Evolutionary conservation across 2,888 invertebrate genomes (phyloP).

Genomic region (Leptinotarsa tumamoca): DNA sequence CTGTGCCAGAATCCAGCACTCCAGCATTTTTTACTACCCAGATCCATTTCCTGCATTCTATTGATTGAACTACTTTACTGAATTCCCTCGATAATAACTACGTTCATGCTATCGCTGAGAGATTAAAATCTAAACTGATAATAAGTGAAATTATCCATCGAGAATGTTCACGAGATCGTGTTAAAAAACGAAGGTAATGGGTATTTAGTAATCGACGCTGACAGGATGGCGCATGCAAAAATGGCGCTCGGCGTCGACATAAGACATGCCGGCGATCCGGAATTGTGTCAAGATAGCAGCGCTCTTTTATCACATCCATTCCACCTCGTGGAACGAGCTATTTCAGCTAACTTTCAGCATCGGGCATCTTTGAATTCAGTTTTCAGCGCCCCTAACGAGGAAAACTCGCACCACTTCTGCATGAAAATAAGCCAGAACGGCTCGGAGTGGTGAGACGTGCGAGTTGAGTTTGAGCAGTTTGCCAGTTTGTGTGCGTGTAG

Average conservation of each 20-base stretch:
- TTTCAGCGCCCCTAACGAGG: constrained; percentile 53
- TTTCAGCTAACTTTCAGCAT: constrained; percentile 13
- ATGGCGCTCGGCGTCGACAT: constrained; percentile 10
- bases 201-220: constrained; percentile 3
- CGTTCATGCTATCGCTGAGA: not conserved
- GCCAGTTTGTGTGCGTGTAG: constrained; percentile 60
- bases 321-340: constrained; percentile 15
- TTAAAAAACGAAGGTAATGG: not conserved
- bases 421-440: constrained; percentile 60
- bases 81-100: not conserved
- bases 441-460: constrained; percentile 61
- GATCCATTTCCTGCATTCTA: constrained; percentile 17
- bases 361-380: not conserved
- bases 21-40: not conserved
- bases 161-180: not conserved
- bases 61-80: constrained; percentile 5
- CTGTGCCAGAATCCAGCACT: constrained; percentile 15
- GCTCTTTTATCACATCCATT: constrained; percentile 12
- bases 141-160: not conserved
- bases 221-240: not conserved
- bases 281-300: constrained; percentile 10
- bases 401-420: constrained; percentile 33
- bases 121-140: constrained; percentile 1
- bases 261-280: not conserved
- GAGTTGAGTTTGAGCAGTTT: constrained; percentile 53